phyloP scores from a whole-genome alignment of 2,797 vertebrate genomes.

The Melopsittacus undulatus region DNA sequence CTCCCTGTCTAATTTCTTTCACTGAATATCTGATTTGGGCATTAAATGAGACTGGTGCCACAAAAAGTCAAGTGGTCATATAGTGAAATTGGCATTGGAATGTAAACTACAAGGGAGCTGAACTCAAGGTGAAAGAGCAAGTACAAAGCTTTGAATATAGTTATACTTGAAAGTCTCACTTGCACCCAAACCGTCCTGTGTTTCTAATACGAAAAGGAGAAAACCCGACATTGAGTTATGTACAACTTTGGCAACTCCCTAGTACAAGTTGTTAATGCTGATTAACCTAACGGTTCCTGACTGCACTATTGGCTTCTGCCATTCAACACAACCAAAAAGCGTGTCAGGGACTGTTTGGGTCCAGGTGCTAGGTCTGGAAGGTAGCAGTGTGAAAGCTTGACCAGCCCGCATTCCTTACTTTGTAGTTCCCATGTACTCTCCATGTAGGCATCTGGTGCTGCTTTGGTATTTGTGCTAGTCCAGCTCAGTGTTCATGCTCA shows the following conservation, averaged over 20 bases:
- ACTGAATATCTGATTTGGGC: neutral
- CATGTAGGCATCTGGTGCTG: neutral
- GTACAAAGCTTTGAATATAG: neutral
- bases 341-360: neutral
- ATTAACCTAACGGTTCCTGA: neutral
- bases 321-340: neutral
- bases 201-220: neutral
- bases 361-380: neutral
- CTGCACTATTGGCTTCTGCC: neutral
- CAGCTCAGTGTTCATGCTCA: neutral
- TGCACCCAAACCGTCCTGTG: neutral
- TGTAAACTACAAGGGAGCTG: neutral
- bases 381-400: neutral
- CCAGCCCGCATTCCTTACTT: neutral
- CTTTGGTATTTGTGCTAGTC: neutral
- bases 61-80: neutral
- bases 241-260: neutral
- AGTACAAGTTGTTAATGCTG: neutral
- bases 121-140: neutral
- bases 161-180: neutral
- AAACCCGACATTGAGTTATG: accelerated
- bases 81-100: neutral
- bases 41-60: neutral
- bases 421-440: neutral
- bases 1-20: neutral